Base-by-base conservation (phyloP, 2,113 vertebrate genomes). In the Seriola dumerili region DNA sequence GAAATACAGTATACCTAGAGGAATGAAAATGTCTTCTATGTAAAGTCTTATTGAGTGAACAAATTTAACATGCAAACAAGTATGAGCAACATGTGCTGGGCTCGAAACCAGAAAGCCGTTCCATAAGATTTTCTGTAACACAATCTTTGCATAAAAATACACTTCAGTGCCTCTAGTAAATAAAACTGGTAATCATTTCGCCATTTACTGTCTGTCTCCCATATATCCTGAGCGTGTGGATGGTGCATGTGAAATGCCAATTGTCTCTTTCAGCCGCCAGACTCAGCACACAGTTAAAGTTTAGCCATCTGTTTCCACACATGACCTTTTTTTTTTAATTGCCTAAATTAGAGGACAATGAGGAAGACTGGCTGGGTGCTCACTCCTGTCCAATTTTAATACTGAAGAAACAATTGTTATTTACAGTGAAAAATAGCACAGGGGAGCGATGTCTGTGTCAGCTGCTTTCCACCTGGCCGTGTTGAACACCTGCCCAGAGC, bases 291-390 rank as follows among this genome's bases (percentile, higher is more conserved):
- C 59, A 87, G 72, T 71, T 88, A 81, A 86, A 85, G 87, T 85
- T 82, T 75, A 72, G 81, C 91, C 92, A 94, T 94, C 94, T 94
- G 94, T 91, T 93, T 93, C 84, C 78, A 79, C 82, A 84, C 76
- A 86, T 93, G 93, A 95, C 94, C 95, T 95, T 95, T 95, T 76
- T 29, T 83, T 86, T 91, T 92, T 94, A 94, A 94, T 93, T 90
- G 88, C 76, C 80, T 81, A 89, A 93, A 94, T 92, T 91, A 91
- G 86, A 91, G 74, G 84, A 86, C 84, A 90, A 92, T 89, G 93
- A 93, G 83, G 78, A 88, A 85, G 81, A 70, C 77, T 86, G 80
- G 67, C 90, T 85, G 78, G 62, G n/a, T 88, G 85, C 78, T 88
- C 85, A 57, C 74, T 90, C 78, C 90, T 88, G 78, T 93, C 92